Evolutionary conservation across 2,113 vertebrate genomes (phyloP).

Genomic region (Spheniscus mendiculus): DNA sequence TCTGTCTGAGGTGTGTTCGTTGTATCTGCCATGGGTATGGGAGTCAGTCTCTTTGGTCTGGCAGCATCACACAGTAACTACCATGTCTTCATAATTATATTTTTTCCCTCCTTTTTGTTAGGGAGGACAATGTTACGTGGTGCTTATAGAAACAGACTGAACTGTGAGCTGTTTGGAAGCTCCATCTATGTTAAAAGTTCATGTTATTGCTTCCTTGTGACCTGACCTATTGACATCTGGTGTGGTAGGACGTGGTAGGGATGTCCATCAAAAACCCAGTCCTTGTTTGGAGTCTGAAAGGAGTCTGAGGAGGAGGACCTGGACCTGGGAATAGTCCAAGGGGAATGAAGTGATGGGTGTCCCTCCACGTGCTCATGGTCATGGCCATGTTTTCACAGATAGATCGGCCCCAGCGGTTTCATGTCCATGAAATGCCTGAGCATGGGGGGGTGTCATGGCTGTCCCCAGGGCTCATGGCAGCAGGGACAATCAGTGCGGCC

Average conservation of each 20-base stretch:
- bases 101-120: background rate
- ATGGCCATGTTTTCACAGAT: background rate
- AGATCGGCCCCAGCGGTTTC: background rate
- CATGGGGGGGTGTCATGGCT: background rate
- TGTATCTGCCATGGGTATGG: accelerated
- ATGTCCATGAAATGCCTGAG: background rate
- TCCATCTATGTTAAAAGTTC: background rate
- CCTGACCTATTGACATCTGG: background rate
- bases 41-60: background rate
- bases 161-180: background rate
- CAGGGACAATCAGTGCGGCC: background rate
- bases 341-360: background rate
- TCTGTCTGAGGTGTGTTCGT: background rate
- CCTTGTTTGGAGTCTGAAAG: background rate
- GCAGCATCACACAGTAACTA: background rate
- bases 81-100: background rate
- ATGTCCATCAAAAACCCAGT: background rate
- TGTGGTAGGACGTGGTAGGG: background rate
- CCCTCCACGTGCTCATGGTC: background rate
- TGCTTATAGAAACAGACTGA: background rate
- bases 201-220: background rate
- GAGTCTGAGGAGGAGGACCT: background rate
- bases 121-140: accelerated
- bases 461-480: background rate
- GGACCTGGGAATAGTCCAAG: background rate